Conservation (phyloP, 2,113 vertebrate species). For the Muntiacus reevesi region DNA sequence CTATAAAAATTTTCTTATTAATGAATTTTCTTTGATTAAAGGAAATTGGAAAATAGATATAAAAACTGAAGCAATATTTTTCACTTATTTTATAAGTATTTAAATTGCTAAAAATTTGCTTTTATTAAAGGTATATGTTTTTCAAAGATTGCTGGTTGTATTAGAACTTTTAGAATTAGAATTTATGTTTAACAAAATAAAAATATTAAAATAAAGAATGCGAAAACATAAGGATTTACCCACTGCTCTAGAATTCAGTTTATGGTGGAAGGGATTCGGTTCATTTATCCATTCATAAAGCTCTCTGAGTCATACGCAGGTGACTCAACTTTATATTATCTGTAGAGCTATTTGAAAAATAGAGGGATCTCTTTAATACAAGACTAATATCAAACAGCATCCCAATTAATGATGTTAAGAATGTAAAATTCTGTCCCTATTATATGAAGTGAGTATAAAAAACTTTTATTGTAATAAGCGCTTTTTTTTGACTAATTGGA, state of each 20-base stretch:
- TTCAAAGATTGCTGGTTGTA: not conserved
- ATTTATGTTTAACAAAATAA: not conserved
- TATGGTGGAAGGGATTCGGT: not conserved
- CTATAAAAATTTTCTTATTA: not conserved
- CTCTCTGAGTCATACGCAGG: not conserved
- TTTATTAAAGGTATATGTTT: not conserved
- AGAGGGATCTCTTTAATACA: not conserved
- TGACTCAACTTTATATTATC: not conserved
- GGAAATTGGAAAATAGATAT: not conserved
- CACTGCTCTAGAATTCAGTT: not conserved
- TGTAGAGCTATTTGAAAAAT: not conserved
- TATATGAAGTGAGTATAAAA: not conserved
- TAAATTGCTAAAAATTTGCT: not conserved
- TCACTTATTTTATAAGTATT: not conserved
- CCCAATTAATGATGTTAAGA: not conserved
- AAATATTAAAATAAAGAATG: not conserved
- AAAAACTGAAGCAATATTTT: not conserved
- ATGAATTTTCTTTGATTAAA: conserved; percentile 20
- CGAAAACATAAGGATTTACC: not conserved
- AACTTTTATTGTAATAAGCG: not conserved
- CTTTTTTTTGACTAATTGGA: not conserved
- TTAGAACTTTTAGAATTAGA: not conserved
- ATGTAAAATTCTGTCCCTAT: not conserved
- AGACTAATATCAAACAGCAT: not conserved
- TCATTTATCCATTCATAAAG: not conserved